Base-by-base conservation (phyloP, 2,113 vertebrate species). In the Neoarius graeffei region DNA sequence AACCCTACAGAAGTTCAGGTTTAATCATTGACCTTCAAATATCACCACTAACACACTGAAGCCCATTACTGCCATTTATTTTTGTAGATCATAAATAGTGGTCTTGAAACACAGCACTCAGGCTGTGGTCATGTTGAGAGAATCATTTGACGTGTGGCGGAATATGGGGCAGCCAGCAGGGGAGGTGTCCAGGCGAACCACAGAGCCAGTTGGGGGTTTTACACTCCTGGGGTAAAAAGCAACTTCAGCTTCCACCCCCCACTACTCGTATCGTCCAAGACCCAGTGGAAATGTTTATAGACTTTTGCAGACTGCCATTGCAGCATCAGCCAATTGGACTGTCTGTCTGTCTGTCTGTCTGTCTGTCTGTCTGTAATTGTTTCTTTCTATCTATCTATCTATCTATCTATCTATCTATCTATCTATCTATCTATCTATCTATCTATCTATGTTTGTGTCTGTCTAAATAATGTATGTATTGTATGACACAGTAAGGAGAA, bases 221-320 rank as follows among this genome's bases (percentile, higher is more conserved):
- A 77, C 89, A 81, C 89, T 88, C 89, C 89, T 88, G 89, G 87
- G 89, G 89, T 90, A 88, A 90, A 90, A 90, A 90, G 89, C 89
- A 88, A 87, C 89, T 88, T 87, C 86, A 71, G 84, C 84, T 88
- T 87, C 84, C 57, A 81, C 87, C 85, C 85, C 89, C 87, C 42
- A 83, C 84, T 62, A 74, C 35, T 0, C 23, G 57, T 81, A 62
- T 56, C 73, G 35, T 83, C 83, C 89, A 84, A 86, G 56, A 86
- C 71, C 83, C 76, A 83, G 88, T 71, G 64, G 81, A 85, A 77
- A 17, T 50, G 66, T 62, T 81, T 81, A 60, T 60, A 20, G 57
- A 81, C 56, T 62, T 81, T 81, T 62, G 30, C 80, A 81, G 79
- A 30, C 56, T 81, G 17, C 1, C 27, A 57, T 35, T 59, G 15